phyloP scores from a whole-genome alignment of 1,140 invertebrate genomes.

The Drosophila santomea region DNA sequence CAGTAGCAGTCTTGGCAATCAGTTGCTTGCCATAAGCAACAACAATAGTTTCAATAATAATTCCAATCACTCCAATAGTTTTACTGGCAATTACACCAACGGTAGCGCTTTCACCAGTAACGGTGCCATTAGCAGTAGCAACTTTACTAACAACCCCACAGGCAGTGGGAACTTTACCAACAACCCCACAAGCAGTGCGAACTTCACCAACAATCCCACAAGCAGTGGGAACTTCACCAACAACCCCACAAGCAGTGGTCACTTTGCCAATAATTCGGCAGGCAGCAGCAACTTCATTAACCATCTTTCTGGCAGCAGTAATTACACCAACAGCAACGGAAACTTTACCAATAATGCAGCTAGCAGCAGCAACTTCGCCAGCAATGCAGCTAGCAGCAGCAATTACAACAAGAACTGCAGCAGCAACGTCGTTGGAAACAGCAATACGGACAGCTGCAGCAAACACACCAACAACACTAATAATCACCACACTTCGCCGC shows the following conservation, averaged over 20 bases:
- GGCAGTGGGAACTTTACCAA: neutral
- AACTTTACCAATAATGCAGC: neutral
- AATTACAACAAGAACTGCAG: constrained; percentile 19
- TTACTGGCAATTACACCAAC: constrained; percentile 14
- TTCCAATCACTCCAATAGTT: constrained; percentile 28
- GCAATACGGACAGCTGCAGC: constrained; percentile 16
- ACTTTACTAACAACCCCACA: neutral
- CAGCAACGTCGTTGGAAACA: constrained; percentile 21
- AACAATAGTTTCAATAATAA: constrained; percentile 27
- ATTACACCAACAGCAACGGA: constrained; percentile 14
- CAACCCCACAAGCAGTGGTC: neutral
- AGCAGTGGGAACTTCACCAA: neutral
- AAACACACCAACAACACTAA: constrained; percentile 11
- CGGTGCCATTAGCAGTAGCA: constrained; percentile 32
- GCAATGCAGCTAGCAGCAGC: constrained; percentile 16
- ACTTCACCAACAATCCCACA: neutral
- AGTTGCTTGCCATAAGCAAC: constrained; percentile 23
- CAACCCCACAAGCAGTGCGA: neutral
- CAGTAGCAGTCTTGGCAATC: constrained; percentile 17
- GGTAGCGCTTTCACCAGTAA: constrained; percentile 8
- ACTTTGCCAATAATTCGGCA: constrained; percentile 5
- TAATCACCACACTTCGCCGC: constrained; percentile 10
- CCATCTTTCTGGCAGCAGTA: constrained; percentile 7
- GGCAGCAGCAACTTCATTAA: constrained; percentile 13
- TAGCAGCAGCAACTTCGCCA: constrained; percentile 10